Evolutionary conservation across 2,113 vertebrate species (phyloP), one percentile per base, ranked within the genome.

Genomic region (Australoheros scitulus): DNA sequence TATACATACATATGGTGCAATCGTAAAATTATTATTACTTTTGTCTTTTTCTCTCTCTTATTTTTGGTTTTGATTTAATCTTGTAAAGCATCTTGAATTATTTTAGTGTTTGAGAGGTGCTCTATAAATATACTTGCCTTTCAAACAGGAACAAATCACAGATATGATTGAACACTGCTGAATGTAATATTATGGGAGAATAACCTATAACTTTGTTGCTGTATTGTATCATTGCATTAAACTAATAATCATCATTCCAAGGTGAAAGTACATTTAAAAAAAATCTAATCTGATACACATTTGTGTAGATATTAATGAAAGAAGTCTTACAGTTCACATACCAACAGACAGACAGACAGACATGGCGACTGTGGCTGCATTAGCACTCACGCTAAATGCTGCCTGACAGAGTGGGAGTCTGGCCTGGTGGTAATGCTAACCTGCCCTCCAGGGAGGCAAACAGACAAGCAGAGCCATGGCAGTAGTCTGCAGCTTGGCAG

Each of bases 401-500:
- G 77, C 78, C 63, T 84, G 89, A 88, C 86, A 83, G 82, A 81
- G 43, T 18, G 38, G 75, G 72, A 81, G 86, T 29, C 82, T 11
- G 77, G n/a, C 63, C 65, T 74, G 85, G 59, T 85, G 86, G 26
- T 84, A 85, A 80, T 72, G 80, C 81, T 87, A 80, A 83, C 41
- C 78, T 50, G 64, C 80, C 85, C 89, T 76, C 74, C 65, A 80
- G 91, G 89, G 88, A 88, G 24, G 58, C 77, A 60, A 85, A 61
- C 80, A 80, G 88, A 88, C 84, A 3, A 89, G 85, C 86, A 81
- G 82, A 90, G 84, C 87, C 88, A 91, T 76, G 79, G 80, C 79
- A 87, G 90, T 86, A 81, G 84, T 86, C 81, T 90, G 86, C 81
- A 83, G 32, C 88, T 84, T 55, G 3, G 56, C 32, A 11, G 79